These are phyloP conservation scores for Myanophis thanlyinensis DNA, from an alignment of 2,113 vertebrate species.

Conservation along the genomic window DNA sequence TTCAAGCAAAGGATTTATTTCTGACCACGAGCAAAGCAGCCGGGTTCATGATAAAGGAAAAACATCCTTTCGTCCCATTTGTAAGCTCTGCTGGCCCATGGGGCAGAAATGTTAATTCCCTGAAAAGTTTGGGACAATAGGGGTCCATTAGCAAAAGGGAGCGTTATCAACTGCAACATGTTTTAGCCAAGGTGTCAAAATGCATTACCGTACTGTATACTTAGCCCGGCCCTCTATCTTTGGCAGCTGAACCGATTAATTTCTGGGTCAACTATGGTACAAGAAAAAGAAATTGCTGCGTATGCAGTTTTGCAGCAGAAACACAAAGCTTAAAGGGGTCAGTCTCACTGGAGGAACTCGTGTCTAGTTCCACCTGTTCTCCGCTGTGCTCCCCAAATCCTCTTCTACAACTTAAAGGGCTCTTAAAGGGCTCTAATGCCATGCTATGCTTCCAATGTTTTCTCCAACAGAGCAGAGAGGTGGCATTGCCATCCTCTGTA, in stretches of 20 bases:
- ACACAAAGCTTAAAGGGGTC: not conserved
- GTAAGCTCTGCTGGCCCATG: not conserved
- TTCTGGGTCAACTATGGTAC: not conserved
- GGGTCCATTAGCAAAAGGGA: not conserved
- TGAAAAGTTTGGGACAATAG: not conserved
- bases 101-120: not conserved
- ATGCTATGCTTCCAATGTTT: not conserved
- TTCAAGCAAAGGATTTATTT: not conserved
- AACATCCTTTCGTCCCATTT: not conserved
- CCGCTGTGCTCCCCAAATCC: no score
- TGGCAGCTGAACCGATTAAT: not conserved
- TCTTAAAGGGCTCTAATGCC: not conserved
- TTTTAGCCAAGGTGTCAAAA: not conserved
- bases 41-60: not conserved
- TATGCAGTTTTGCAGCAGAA: not conserved
- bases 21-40: not conserved
- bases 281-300: not conserved
- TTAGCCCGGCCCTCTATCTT: not conserved
- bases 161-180: not conserved
- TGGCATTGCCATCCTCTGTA: not conserved
- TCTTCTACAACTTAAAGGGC: not conserved
- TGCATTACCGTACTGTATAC: not conserved
- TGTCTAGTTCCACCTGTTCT: not conserved
- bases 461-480: not conserved
- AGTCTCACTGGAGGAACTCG: not conserved